Percentiles rank a stretch among this genome's conserved stretches.
phyloP scores from a whole-genome alignment of 1,140 invertebrate genomes.

The Phthorimaea operculella region DNA sequence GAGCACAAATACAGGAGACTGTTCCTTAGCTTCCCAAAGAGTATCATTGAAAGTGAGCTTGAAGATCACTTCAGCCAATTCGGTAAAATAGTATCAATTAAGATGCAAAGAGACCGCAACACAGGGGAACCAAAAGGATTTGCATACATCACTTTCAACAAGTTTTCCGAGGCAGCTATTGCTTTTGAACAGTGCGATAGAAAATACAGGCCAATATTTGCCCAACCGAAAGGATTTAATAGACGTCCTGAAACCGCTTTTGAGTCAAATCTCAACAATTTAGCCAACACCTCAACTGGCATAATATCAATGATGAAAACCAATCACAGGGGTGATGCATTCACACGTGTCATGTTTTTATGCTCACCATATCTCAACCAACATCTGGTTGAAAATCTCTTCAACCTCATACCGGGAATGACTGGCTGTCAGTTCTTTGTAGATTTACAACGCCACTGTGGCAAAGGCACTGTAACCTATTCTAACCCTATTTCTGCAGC shows the following conservation, averaged over 20 bases:
- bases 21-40: constrained; percentile 88
- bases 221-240: constrained; percentile 75
- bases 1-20: constrained; percentile 75
- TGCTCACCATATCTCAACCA: constrained; percentile 39
- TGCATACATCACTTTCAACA: constrained; percentile 88
- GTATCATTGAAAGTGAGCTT: constrained; percentile 81
- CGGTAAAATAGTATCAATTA: constrained; percentile 85
- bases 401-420: constrained; percentile 47
- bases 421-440: constrained; percentile 30
- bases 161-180: constrained; percentile 84
- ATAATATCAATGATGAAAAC: constrained; percentile 37
- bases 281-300: constrained; percentile 23
- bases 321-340: constrained; percentile 22
- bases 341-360: constrained; percentile 35
- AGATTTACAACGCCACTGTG: constrained; percentile 32
- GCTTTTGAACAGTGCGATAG: constrained; percentile 90
- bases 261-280: constrained; percentile 35
- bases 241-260: constrained; percentile 33
- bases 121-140: constrained; percentile 89
- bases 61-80: constrained; percentile 83
- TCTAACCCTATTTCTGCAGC: constrained; percentile 44
- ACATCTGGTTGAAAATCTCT: constrained; percentile 33
- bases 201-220: constrained; percentile 90
- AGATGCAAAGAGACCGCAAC: constrained; percentile 83
- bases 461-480: constrained; percentile 39